phyloP scores from a whole-genome alignment of 2,113 vertebrate species.

The Fregata magnificens region DNA sequence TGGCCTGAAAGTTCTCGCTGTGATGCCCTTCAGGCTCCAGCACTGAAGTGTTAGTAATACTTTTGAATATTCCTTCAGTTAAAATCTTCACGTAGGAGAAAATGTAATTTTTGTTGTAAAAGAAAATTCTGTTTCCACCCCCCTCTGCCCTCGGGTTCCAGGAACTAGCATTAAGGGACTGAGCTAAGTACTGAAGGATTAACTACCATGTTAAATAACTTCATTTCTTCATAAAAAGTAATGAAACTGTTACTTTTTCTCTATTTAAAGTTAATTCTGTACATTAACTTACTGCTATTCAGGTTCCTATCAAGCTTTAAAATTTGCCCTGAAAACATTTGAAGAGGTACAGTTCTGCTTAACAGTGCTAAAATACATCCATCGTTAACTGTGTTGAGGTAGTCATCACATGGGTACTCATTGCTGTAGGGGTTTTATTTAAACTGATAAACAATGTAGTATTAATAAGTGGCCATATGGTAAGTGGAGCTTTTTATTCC shows the following conservation, averaged over 20 bases:
- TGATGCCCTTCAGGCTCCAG: background rate
- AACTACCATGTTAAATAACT: background rate
- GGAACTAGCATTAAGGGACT: background rate
- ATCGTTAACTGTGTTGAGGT: background rate
- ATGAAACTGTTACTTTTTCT: background rate
- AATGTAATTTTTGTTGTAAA: background rate
- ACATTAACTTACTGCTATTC: background rate
- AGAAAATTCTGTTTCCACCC: background rate
- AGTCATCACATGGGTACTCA: background rate
- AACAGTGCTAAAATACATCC: background rate
- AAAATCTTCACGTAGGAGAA: background rate
- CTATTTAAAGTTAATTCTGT: background rate
- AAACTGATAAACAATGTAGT: slow-evolving; percentile 8
- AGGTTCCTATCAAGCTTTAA: background rate
- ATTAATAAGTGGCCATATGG: slow-evolving; percentile 37
- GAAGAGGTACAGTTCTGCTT: background rate
- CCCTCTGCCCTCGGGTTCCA: background rate
- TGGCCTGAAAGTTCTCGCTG: background rate
- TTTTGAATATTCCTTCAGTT: background rate
- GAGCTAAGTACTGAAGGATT: background rate
- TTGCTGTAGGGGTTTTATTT: background rate
- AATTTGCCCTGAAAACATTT: background rate
- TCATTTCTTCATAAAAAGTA: background rate
- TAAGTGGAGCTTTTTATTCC: background rate
- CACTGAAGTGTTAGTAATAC: background rate